Percentiles rank a stretch among this genome's conserved stretches.
These are phyloP conservation scores for Patiria pectinifera DNA, from an alignment of 53 echinoderm and acorn worm species.

Conservation along the genomic window DNA sequence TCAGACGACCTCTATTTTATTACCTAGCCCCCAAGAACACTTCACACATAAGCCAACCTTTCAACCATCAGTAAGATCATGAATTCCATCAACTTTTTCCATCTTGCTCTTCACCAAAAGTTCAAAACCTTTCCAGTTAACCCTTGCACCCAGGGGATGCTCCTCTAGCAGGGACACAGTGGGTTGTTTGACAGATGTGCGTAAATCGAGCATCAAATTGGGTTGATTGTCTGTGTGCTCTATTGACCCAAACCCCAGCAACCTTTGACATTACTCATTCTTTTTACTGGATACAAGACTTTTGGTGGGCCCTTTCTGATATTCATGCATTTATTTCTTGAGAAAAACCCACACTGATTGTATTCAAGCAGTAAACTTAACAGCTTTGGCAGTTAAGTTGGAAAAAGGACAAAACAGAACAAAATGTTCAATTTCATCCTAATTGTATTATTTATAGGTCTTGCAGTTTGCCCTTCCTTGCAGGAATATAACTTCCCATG, in stretches of 20 bases:
- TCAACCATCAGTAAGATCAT: background rate
- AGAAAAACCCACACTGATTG: background rate
- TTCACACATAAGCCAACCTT: background rate
- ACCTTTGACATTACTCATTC: slow-evolving; percentile 27
- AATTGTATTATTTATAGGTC: background rate
- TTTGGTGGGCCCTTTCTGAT: too few relatives aligned
- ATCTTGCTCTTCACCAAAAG: background rate
- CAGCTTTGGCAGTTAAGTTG: background rate
- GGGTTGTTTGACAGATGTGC: background rate
- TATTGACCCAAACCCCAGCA: background rate
- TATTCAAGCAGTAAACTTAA: background rate
- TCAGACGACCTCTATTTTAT: background rate
- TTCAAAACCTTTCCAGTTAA: slow-evolving; percentile 19
- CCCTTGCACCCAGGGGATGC: slow-evolving; percentile 10
- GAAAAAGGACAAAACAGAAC: background rate
- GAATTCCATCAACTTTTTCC: background rate
- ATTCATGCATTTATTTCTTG: background rate
- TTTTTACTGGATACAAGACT: background rate
- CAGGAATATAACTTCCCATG: background rate
- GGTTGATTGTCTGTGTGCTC: slow-evolving; percentile 32
- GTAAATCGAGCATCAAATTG: slow-evolving; percentile 29
- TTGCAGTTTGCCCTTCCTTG: background rate
- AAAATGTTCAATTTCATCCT: background rate
- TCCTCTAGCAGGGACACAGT: background rate
- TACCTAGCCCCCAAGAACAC: background rate